Base-by-base conservation (phyloP, 2,888 invertebrate genomes). In the Chymomyza amoena region DNA sequence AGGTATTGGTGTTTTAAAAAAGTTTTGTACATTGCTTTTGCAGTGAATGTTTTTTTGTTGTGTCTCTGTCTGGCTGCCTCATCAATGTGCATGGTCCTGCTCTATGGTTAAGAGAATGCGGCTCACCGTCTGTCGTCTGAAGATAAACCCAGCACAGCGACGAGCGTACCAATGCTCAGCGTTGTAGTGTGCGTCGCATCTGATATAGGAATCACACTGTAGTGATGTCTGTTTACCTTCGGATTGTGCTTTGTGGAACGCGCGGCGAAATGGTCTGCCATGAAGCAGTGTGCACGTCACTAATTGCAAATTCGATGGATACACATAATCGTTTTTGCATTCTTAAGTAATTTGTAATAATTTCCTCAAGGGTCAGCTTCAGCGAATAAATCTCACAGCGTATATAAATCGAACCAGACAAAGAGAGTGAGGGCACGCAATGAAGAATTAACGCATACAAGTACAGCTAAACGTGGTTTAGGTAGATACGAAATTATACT, bases 301-400 rank as follows among this genome's bases (percentile, higher is more conserved):
- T 89, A 89, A 89, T 89, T 90, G 89, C 89, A 90, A 89, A 89
- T 89, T 87, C 87, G 88, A 82, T 89, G 86, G 89, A 89, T 90
- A 89, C 90, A 87, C 84, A 89, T 90, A 89, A 90, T 90, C 89
- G 90, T 90, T 90, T 90, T 90, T 89, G 91, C 90, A 90, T 90
- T 90, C 90, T 90, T 89, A 84, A 88, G 87, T 90, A 90, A 90
- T 91, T 90, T 90, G 90, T 90, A 90, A 90, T 90, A 90, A 90
- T 90, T 90, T 90, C 84, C 89, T 89, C 79, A 88, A 87, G 90
- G 89, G 90, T 89, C 88, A 89, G 75, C 74, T 64, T 76, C 77
- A 73, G 79, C 77, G 82, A 82, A 89, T 86, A 84, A 80, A 81
- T 87, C 86, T 86, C 79, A 75, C 75, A 75, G 74, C 73, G 76